A percentile compares a stretch with the other conserved stretches of the same genome.
These are phyloP conservation scores for Melipona quadrifasciata DNA, from an alignment of 1,140 invertebrate genomes.

Conservation along the genomic window DNA sequence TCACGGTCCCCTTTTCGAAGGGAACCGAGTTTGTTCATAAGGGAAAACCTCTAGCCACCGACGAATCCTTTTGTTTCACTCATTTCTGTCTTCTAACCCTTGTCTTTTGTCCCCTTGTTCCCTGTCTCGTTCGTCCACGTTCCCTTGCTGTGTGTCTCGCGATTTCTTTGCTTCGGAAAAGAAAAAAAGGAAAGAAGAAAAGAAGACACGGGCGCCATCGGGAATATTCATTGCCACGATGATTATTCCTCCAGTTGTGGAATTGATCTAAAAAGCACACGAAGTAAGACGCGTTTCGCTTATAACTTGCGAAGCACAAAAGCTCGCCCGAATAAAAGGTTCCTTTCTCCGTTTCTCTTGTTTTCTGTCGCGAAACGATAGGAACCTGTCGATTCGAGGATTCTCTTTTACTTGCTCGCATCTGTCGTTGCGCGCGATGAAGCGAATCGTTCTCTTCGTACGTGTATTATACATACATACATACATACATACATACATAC, in stretches of 20 bases:
- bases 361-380: background rate
- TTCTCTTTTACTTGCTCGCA: slow-evolving; percentile 24
- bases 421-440: slow-evolving; percentile 45
- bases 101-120: background rate
- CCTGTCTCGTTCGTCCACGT: background rate
- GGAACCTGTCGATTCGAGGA: background rate
- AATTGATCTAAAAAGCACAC: slow-evolving; percentile 46
- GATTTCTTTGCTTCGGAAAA: slow-evolving; percentile 19
- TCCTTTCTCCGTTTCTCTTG: slow-evolving; percentile 9
- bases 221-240: background rate
- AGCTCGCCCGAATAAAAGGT: slow-evolving; percentile 7
- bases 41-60: background rate
- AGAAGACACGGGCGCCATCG: background rate
- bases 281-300: slow-evolving; percentile 33
- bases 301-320: slow-evolving; percentile 8
- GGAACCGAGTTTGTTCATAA: background rate
- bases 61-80: slow-evolving; percentile 2
- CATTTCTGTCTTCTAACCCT: background rate
- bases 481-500: slow-evolving; percentile 31
- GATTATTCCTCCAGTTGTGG: slow-evolving; percentile 26
- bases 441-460: slow-evolving; percentile 59
- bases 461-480: slow-evolving; percentile 40
- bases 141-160: slow-evolving; percentile 11
- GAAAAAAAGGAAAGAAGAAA: too few species aligned
- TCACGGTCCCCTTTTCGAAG: background rate